Evolutionary conservation across 2,888 invertebrate genomes (phyloP).

Genomic region (Lacanobia wlatinum): DNA sequence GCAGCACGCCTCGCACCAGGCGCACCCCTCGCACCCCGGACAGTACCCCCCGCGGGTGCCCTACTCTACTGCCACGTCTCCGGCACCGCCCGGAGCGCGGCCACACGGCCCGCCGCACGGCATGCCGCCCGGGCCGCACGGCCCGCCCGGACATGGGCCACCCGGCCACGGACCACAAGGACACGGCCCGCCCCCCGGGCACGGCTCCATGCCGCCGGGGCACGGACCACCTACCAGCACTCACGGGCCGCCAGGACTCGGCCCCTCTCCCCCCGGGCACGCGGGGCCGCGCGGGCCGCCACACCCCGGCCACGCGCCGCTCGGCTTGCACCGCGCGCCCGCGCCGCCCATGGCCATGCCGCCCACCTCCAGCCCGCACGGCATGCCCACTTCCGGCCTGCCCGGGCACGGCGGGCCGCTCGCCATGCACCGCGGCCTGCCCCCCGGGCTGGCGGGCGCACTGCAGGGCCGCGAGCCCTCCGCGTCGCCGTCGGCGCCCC

Average conservation of each 20-base stretch:
- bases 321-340: conserved; percentile 64
- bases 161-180: neutral
- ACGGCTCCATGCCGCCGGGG: conserved; percentile 37
- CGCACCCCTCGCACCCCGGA: conserved; percentile 11
- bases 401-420: conserved; percentile 30
- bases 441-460: conserved; percentile 35
- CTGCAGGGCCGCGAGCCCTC: conserved; percentile 50
- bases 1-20: conserved; percentile 1
- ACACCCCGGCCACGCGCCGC: conserved; percentile 31
- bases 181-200: conserved; percentile 44
- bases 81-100: conserved; percentile 42
- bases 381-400: conserved; percentile 8
- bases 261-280: conserved; percentile 20
- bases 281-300: conserved; percentile 29
- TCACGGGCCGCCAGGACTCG: conserved; percentile 40
- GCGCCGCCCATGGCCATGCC: conserved; percentile 56
- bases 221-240: conserved; percentile 17
- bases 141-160: conserved; percentile 16
- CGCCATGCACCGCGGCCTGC: conserved; percentile 52
- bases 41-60: conserved; percentile 57
- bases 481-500: conserved; percentile 48
- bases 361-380: conserved; percentile 51
- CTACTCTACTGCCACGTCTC: conserved; percentile 37
- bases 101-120: conserved; percentile 29
- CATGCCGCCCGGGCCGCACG: conserved; percentile 25